phyloP scores from a whole-genome alignment of 2,888 invertebrate genomes.

The Rotaria macrura region DNA sequence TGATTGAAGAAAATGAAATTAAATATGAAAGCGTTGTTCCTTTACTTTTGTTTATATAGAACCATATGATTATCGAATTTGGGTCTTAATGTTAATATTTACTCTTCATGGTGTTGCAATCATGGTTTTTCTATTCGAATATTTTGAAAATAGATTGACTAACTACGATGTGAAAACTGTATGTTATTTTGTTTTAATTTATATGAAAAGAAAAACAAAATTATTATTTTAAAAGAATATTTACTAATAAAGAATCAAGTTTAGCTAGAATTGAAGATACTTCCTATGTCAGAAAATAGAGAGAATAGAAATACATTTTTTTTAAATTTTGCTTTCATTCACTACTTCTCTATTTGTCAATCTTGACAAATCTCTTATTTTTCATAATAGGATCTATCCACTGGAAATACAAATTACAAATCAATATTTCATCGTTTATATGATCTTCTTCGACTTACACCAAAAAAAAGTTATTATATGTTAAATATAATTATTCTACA shows the following conservation, averaged over 20 bases:
- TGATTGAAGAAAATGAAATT: too few species aligned
- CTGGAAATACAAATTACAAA: background rate
- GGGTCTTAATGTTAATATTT: constrained; percentile 87
- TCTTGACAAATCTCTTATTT: background rate
- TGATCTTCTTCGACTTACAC: background rate
- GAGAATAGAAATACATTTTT: too few species aligned
- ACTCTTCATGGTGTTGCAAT: constrained; percentile 90
- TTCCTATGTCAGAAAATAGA: too few species aligned
- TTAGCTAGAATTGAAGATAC: too few species aligned
- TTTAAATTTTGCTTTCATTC: too few species aligned
- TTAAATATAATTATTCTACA: background rate
- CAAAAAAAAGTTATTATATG: background rate
- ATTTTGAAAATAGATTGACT: constrained; percentile 55
- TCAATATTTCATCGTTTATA: background rate
- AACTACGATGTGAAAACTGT: background rate
- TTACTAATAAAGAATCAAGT: too few species aligned
- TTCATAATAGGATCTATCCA: background rate
- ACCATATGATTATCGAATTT: constrained; percentile 93
- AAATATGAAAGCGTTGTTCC: too few species aligned
- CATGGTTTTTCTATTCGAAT: constrained; percentile 88
- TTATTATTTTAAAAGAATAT: too few species aligned
- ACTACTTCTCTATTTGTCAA: too few species aligned
- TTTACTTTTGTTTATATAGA: too few species aligned
- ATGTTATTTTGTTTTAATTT: background rate
- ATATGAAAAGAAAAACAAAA: too few species aligned